Evolutionary conservation across 2,797 vertebrate genomes (phyloP), one percentile per base, ranked within the genome.

Genomic region (Acridotheres tristis): DNA sequence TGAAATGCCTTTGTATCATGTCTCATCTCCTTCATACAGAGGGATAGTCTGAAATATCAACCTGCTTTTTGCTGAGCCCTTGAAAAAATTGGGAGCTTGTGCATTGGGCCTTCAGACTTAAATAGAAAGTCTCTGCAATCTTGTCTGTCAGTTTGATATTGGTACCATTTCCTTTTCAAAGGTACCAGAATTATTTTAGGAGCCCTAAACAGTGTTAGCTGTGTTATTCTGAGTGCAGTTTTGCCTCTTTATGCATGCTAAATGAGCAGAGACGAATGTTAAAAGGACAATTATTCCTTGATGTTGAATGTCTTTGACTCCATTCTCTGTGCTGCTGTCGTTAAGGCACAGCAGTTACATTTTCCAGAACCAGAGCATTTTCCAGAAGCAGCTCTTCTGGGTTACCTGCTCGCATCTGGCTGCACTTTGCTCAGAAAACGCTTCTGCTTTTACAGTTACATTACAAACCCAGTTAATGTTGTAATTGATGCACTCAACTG

Each of bases 401-500:
- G 80, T 30, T 85, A 86, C 80, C 76, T 73, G 4, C 55, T 89
- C 17, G 6, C 55, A 30, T 73, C 80, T 81, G 71, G 62, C 66
- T 58, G 43, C 51, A 18, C 76, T 83, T 91, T 34, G 67, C 65
- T 63, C 47, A 58, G 58, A 54, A 67, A 80, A 82, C 29, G 45
- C 69, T 92, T 62, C 79, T 93, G 82, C 80, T 90, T 93, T 86
- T 82, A 69, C 73, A 76, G 85, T 72, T 69, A 20, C 69, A 36
- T 91, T 92, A 73, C 16, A 17, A 88, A 78, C 40, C 58, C 58
- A 84, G 92, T 86, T 92, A 86, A 94, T 78, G 77, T 47, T 94
- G 65, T 93, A 95, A 92, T 76, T 90, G 94, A 94, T 91, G 89
- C 74, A 61, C 83, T 94, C 91, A 88, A 30, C 81, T 29, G 57